Evolutionary conservation across 2,797 vertebrate species (phyloP).

Genomic region (Parotocinclus haroldoi): DNA sequence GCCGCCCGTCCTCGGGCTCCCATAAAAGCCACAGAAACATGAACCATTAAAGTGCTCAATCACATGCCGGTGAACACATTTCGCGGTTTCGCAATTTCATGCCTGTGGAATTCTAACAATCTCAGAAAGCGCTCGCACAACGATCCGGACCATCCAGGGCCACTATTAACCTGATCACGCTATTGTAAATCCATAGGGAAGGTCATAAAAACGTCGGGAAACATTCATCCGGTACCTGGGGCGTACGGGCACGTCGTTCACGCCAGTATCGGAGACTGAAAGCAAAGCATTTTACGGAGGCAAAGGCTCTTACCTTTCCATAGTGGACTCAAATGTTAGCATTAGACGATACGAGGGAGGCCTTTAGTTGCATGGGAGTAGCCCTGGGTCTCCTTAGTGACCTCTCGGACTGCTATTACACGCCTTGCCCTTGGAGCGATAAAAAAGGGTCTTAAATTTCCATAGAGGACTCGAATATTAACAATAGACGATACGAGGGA

Average conservation of each 20-base stretch:
- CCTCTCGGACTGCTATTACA: too few relatives aligned
- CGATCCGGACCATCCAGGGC: constrained; percentile 35
- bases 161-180: constrained; percentile 35
- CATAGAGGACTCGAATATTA: too few relatives aligned
- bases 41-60: constrained; percentile 45
- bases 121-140: constrained; percentile 38
- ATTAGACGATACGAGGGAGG: too few relatives aligned
- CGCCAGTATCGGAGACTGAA: constrained; percentile 6
- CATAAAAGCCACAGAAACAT: constrained; percentile 32
- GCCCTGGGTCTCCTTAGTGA: too few relatives aligned
- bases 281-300: too few relatives aligned
- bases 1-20: background rate
- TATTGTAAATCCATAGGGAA: constrained; percentile 31
- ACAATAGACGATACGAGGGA: too few relatives aligned
- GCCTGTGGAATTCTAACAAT: constrained; percentile 39
- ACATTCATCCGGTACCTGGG: constrained; percentile 18
- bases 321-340: too few relatives aligned
- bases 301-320: too few relatives aligned
- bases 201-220: constrained; percentile 30
- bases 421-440: too few relatives aligned
- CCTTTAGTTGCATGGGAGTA: too few relatives aligned
- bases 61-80: constrained; percentile 43
- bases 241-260: constrained; percentile 30
- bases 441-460: too few relatives aligned
- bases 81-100: constrained; percentile 41